A percentile compares a stretch with the other conserved stretches of the same genome.
phyloP scores from a whole-genome alignment of 2,113 vertebrate species.

The Gymnorhina tibicen region DNA sequence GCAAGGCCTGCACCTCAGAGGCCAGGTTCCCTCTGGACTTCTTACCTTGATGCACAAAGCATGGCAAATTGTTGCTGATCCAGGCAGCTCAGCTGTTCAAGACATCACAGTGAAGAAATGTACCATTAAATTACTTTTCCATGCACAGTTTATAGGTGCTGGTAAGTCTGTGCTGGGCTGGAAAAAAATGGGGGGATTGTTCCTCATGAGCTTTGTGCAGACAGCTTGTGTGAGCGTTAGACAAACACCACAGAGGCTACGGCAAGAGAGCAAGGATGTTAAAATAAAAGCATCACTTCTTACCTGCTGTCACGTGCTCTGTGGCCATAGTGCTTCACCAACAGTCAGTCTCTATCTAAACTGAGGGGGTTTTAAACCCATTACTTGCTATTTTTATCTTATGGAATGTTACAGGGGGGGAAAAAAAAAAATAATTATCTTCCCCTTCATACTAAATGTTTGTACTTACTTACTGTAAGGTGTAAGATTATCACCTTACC shows the following conservation, averaged over 20 bases:
- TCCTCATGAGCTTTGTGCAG: background rate
- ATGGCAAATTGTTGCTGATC: background rate
- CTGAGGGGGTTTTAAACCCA: background rate
- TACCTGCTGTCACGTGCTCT: background rate
- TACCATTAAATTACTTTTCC: background rate
- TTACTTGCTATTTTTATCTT: background rate
- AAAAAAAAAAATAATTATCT: background rate
- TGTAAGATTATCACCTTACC: background rate
- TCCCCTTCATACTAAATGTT: background rate
- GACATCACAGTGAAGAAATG: background rate
- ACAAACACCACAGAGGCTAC: background rate
- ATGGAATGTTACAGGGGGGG: fast-evolving
- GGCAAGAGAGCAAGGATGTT: background rate
- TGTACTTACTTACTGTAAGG: too few species aligned
- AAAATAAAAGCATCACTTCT: background rate
- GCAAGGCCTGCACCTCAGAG: background rate
- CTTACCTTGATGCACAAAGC: background rate
- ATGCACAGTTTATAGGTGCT: background rate
- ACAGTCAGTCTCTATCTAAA: background rate
- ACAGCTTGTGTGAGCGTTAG: background rate
- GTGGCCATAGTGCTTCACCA: background rate
- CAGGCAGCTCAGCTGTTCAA: background rate
- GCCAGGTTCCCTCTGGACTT: background rate
- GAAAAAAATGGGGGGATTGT: background rate
- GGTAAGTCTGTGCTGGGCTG: background rate